Percentiles rank a stretch among this genome's conserved stretches.
These are phyloP conservation scores for Chaetodon auriga DNA, from an alignment of 2,113 vertebrate species.

Conservation along the genomic window DNA sequence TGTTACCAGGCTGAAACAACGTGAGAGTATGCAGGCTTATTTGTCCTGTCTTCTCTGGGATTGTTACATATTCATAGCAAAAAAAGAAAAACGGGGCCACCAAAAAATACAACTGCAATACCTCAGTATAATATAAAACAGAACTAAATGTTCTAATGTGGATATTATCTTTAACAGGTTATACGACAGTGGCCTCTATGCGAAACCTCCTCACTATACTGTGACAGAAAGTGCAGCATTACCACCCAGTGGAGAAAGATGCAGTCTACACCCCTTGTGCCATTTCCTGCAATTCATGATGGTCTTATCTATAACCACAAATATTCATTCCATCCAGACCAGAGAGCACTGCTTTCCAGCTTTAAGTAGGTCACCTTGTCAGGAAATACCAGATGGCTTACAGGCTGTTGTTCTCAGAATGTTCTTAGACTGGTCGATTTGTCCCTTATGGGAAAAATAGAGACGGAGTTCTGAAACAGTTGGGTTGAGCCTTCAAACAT, in stretches of 20 bases:
- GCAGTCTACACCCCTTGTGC: neutral
- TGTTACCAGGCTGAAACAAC: too few relatives aligned
- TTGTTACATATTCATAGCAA: too few relatives aligned
- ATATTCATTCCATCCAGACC: neutral
- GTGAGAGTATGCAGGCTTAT: too few relatives aligned
- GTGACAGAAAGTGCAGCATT: neutral
- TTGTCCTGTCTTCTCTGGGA: too few relatives aligned
- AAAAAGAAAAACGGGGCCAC: neutral
- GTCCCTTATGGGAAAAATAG: neutral
- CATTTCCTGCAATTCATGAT: neutral
- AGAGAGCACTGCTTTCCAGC: constrained; percentile 21
- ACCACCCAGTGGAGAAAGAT: constrained; percentile 10
- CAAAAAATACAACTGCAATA: neutral
- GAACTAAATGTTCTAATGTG: neutral
- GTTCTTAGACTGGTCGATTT: neutral
- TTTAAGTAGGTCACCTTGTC: constrained; percentile 11
- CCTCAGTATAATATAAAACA: neutral
- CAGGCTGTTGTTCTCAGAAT: constrained; percentile 14
- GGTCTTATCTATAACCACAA: neutral
- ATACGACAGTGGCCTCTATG: too few relatives aligned
- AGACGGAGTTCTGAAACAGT: neutral
- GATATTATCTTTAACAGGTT: neutral
- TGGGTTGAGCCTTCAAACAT: neutral
- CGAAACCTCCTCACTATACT: neutral
- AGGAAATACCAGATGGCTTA: constrained; percentile 45